A percentile compares a stretch with the other conserved stretches of the same genome.
Evolutionary conservation across 2,888 invertebrate species (phyloP).

Genomic region (Dimorphilus gyrociliatus): DNA sequence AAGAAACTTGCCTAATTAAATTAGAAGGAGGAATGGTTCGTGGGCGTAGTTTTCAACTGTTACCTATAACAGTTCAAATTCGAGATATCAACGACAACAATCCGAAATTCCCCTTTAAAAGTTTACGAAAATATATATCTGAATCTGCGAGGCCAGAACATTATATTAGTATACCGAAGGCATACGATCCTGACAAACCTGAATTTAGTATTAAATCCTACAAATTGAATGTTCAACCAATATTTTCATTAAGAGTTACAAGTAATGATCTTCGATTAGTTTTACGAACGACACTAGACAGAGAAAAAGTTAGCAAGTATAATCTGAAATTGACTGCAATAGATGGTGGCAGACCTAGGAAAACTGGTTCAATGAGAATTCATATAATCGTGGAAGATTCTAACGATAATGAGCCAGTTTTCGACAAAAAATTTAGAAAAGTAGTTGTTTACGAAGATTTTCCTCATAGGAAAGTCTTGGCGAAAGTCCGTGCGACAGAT

Average conservation of each 20-base stretch:
- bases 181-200: slow-evolving; percentile 10
- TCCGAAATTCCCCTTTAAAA: slow-evolving; percentile 16
- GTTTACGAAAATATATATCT: slow-evolving; percentile 4
- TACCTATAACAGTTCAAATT: slow-evolving; percentile 22
- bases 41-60: slow-evolving; percentile 13
- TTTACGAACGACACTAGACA: slow-evolving; percentile 6
- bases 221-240: slow-evolving; percentile 16
- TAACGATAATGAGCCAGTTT: slow-evolving; percentile 11
- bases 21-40: slow-evolving; percentile 9
- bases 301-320: slow-evolving; percentile 7
- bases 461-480: too few species aligned
- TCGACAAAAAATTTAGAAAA: too few species aligned
- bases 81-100: slow-evolving; percentile 27
- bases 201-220: slow-evolving; percentile 6
- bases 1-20: slow-evolving; percentile 6
- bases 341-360: slow-evolving; percentile 9
- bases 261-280: slow-evolving; percentile 7
- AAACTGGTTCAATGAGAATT: slow-evolving; percentile 7
- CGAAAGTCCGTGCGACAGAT: too few species aligned
- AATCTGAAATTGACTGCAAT: slow-evolving; percentile 7
- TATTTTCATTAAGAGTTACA: too few species aligned
- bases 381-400: slow-evolving; percentile 9
- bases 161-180: slow-evolving; percentile 7
- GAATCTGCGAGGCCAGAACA: slow-evolving; percentile 8
- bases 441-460: too few species aligned